These are phyloP conservation scores for Aurelia aurita DNA, from an alignment of 30 jellyfish, hydroid and myxozoan genomes.

Conservation along the genomic window DNA sequence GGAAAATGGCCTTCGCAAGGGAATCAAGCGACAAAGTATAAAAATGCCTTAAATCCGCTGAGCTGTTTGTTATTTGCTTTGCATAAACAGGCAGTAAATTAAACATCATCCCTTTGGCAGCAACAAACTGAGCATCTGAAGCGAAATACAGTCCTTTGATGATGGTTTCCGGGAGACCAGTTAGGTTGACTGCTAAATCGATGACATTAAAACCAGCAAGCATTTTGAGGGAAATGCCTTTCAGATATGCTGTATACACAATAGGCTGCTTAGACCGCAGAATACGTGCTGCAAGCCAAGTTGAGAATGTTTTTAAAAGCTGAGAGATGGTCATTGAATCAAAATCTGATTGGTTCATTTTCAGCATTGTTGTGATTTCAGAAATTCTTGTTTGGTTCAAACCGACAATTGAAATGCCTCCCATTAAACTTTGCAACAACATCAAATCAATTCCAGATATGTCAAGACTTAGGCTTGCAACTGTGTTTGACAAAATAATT, in stretches of 20 bases:
- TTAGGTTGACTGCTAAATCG: constrained; percentile 11
- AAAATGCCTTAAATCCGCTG: constrained; percentile 17
- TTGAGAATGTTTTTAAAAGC: not conserved
- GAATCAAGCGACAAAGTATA: constrained; percentile 42
- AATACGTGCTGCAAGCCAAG: not conserved
- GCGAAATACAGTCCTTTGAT: constrained; percentile 13
- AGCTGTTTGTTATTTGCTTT: constrained; percentile 5
- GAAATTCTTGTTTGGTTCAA: not conserved
- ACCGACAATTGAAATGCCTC: not conserved
- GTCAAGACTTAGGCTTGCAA: not conserved
- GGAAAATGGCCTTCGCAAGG: constrained; percentile 16
- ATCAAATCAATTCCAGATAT: constrained; percentile 18
- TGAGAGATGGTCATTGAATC: not conserved
- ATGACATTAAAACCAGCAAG: not conserved
- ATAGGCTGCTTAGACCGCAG: constrained; percentile 14
- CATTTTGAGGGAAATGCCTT: constrained; percentile 16
- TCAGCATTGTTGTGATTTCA: not conserved
- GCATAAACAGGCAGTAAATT: constrained; percentile 9
- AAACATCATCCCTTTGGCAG: constrained; percentile 19
- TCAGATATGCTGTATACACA: constrained; percentile 18
- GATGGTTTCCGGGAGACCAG: constrained; percentile 25
- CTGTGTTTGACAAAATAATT: not conserved
- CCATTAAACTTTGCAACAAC: not conserved
- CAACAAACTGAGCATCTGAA: constrained; percentile 1
- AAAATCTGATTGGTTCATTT: not conserved